A percentile compares a stretch with the other conserved stretches of the same genome.
phyloP scores from a whole-genome alignment of 2,113 vertebrate species.

The Dicrurus megarhynchus region DNA sequence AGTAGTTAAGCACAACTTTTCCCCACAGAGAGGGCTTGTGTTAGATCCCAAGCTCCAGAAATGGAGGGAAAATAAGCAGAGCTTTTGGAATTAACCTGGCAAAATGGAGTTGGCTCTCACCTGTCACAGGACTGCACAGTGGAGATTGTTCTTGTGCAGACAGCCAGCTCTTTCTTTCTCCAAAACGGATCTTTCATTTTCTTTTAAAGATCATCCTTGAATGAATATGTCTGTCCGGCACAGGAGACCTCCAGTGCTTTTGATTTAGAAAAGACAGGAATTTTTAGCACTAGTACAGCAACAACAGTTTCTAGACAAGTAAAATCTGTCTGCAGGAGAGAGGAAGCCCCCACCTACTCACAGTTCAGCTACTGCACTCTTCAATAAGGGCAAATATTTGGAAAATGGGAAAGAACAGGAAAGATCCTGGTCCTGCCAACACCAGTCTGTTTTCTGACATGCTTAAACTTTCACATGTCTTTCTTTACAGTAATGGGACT shows the following conservation, averaged over 20 bases:
- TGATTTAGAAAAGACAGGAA: not conserved
- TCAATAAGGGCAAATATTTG: not conserved
- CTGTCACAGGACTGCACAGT: not conserved
- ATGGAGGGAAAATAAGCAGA: not conserved
- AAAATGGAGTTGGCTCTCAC: not conserved
- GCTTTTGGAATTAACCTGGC: slow-evolving; percentile 10
- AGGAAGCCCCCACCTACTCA: not conserved
- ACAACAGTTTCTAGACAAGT: not conserved
- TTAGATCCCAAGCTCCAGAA: not conserved
- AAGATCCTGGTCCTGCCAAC: not conserved
- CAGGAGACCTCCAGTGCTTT: not conserved
- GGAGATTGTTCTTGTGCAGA: not conserved
- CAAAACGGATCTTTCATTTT: not conserved
- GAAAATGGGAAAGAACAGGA: not conserved
- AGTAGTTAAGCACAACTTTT: not conserved
- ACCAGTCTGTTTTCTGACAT: not conserved
- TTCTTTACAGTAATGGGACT: not conserved
- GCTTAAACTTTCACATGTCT: not conserved
- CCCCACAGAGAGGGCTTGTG: not conserved
- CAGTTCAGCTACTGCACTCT: not conserved
- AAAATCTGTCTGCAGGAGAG: not conserved
- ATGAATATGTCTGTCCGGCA: fast-evolving
- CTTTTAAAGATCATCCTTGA: not conserved
- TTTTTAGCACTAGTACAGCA: not conserved
- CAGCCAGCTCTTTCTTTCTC: not conserved